Evolutionary conservation across 2,797 vertebrate genomes (phyloP), one percentile per base, ranked within the genome.

Genomic region (Myotis findleyi): DNA sequence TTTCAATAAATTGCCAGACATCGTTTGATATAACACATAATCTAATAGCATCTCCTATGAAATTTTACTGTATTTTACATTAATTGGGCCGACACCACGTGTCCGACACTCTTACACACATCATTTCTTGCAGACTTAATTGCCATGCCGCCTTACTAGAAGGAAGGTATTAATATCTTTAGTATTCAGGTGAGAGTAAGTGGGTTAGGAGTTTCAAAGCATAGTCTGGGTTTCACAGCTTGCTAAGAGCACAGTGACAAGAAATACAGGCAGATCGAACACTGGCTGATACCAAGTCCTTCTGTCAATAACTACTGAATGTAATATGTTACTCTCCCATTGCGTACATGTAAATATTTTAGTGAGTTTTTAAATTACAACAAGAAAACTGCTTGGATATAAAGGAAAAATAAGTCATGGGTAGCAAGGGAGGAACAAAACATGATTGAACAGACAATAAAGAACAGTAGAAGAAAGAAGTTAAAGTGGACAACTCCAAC

Each of bases 11-110:
- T 81, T 18, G 41, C 30, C 18, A 85, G 59, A 21, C 6, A 57
- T 72, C 23, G 49, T 64, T 49, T 82, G 57, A 47, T 73, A 57
- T 23, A 72, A 69, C 18, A 62, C 0, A 68, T 7, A n/a, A 16
- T 55, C 18, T 89, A 55, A 69, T 1, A 33, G 55, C 77, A 89
- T 77, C 72, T 62, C 5, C 8, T 33, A 64, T 13, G 41, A 79
- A n/a, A 33, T 33, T 33, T 85, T 83, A 85, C 47, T 66, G 5
- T 38, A 44, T 68, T 93, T 83, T 76, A 1, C 2, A 62, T 69
- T 73, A 51, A 59, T 16, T 57, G 44, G 66, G 9, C 7, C 53
- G 27, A 7, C 0, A 4, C 1, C 53, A 3, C 0, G 0, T 68
- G 47, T 55, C 69, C 57, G 51, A 25, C 14, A 57, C 53, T 41